Base-by-base conservation (phyloP, 2,113 vertebrate genomes). In the Neoarius graeffei region DNA sequence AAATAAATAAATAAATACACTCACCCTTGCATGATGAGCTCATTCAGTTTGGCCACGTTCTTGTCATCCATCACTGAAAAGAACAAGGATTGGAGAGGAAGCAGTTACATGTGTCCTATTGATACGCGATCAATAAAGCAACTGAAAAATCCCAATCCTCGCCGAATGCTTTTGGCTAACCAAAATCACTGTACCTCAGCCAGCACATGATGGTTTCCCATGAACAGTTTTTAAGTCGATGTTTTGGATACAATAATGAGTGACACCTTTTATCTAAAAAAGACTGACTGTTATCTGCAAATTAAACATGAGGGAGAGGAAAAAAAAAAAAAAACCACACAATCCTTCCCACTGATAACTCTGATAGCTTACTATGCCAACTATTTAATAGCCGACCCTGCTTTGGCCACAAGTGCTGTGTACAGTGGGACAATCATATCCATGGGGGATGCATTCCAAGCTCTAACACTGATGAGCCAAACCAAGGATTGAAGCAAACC, bases 11-110 rank as follows among this genome's bases (percentile, higher is more conserved):
- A 52, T 4, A 82, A n/a, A 86, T 5, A 52, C 25, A 84, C 85
- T 97, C 95, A 99, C 98, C 98, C 98, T 0, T 96, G 96, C 89
- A 99, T 97, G 91, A 99, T 99, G 88, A 99, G 97, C 88, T 99
- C 98, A 7, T 99, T 99, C 90, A 99, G 94, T 93, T 99, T 99
- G 19, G 96, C 93, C 73, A 98, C 97, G 0, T 99, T 99, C 95
- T 99, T 99, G 93, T 99, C 98, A 85, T 99, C 98, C 98, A 99
- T 98, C 93, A 99, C 98, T 99, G 94, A 62, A 76, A 86, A 88
- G n/a, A 89, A 88, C 91, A 59, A n/a, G 76, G 92, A 92, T 88
- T 89, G 23, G 91, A 59, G 87, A 27, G 73, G 7, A 59, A 86
- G 23, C 17, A 69, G 60, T 85, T 83, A 20, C 0, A 7, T 35